Base-by-base conservation (phyloP, 1,140 invertebrate species). In the Anoplolepis gracilipes region DNA sequence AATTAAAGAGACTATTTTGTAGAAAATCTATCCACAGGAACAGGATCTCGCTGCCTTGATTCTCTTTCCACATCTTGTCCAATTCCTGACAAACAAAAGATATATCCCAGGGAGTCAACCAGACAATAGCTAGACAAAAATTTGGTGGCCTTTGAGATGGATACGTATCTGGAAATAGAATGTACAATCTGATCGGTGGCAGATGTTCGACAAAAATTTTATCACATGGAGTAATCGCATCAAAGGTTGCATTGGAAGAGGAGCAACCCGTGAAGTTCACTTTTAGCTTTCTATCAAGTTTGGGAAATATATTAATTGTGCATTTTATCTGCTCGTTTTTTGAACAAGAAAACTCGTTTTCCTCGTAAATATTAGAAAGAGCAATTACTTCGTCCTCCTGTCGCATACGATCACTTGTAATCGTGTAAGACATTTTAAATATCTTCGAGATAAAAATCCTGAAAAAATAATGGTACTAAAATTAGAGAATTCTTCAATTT, bases 11-110 rank as follows among this genome's bases (percentile, higher is more conserved):
- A 76, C 96, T 95, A 42, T 95, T 92, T 85, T 95, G 94, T 4
- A 97, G 91, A 90, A 96, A 96, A 46, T 94, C 90, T 72, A 93
- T 92, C 96, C 96, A 96, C 16, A 92, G 87, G 84, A 94, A 96
- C 0, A 97, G 85, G 57, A 96, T 93, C 36, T 95, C 95, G 57
- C 91, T 92, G 6, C 93, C 94, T 76, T 92, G 82, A 86, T 95
- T 95, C 46, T 95, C 92, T 49, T 93, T 78, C 96, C 96, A 96
- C 10, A 96, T 84, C 11, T 93, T 87, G 88, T 96, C 91, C 19
- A 92, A 86, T 75, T 88, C 87, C 42, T 91, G 89, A 61, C 90
- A 92, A 53, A 89, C 3, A 5, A 72, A 36, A 10, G 91, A 92
- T 65, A 84, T 84, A 36, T 91, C 61, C 90, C 89, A 92, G 1